Percentiles rank a stretch among this genome's conserved stretches.
These are phyloP conservation scores for Neocrepidodera transversa DNA, from an alignment of 2,888 invertebrate species.

Conservation along the genomic window DNA sequence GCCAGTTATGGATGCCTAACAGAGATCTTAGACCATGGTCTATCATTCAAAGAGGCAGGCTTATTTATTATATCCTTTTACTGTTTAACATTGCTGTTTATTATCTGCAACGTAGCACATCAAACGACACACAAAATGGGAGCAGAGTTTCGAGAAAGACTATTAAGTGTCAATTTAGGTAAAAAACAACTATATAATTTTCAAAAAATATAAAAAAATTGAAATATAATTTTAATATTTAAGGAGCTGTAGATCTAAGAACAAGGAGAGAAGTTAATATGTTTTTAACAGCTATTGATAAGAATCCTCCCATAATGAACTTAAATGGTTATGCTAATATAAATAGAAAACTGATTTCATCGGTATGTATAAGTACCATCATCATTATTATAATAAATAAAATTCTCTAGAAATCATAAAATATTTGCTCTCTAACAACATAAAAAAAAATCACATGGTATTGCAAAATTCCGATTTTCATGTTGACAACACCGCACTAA, in stretches of 20 bases:
- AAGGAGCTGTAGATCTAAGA: slow-evolving; percentile 66
- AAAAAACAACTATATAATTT: not conserved
- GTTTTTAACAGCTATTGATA: slow-evolving; percentile 76
- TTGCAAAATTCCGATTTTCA: too few species aligned
- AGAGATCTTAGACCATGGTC: slow-evolving; percentile 74
- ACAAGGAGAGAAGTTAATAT: slow-evolving; percentile 76
- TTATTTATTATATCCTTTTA: slow-evolving; percentile 75
- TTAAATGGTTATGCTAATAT: slow-evolving; percentile 77
- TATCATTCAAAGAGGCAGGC: slow-evolving; percentile 76
- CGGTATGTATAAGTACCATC: slow-evolving; percentile 65
- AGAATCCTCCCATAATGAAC: slow-evolving; percentile 80
- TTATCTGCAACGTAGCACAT: slow-evolving; percentile 79
- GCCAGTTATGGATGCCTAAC: slow-evolving; percentile 75
- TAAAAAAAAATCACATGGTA: too few species aligned
- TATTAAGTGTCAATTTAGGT: slow-evolving; percentile 72
- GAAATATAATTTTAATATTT: not conserved
- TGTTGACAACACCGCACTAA: too few species aligned
- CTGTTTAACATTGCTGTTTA: slow-evolving; percentile 73
- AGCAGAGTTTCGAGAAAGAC: slow-evolving; percentile 64
- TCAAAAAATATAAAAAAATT: too few species aligned
- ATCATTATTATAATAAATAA: not conserved
- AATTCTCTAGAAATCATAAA: too few species aligned
- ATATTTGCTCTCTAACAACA: too few species aligned
- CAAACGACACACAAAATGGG: slow-evolving; percentile 63
- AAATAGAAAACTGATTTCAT: slow-evolving; percentile 72